phyloP scores from a whole-genome alignment of 1,140 invertebrate species.

The Drosophila kanapiae region DNA sequence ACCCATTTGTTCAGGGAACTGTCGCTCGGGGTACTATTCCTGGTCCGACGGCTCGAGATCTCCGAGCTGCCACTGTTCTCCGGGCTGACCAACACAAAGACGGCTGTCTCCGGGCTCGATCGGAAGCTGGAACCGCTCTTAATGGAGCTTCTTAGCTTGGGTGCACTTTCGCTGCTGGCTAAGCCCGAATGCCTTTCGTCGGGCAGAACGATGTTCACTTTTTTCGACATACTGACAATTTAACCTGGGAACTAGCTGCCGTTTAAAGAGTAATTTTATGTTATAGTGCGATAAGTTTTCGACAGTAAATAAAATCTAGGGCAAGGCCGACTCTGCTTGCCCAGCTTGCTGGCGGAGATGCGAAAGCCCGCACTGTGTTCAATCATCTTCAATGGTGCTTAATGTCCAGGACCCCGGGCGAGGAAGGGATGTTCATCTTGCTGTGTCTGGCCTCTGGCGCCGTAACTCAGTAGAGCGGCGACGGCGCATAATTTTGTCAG shows the following conservation, averaged over 20 bases:
- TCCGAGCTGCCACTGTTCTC: not conserved
- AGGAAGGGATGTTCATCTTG: not conserved
- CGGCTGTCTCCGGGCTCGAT: not conserved
- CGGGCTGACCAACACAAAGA: slow-evolving; percentile 22
- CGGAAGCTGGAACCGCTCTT: not conserved
- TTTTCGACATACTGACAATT: slow-evolving; percentile 56
- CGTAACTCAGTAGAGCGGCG: not conserved
- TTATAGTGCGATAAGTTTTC: not conserved
- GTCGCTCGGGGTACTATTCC: not conserved
- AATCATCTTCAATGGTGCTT: slow-evolving; percentile 58
- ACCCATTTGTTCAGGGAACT: not conserved
- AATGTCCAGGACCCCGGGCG: slow-evolving; percentile 31
- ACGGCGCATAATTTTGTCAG: slow-evolving; percentile 57
- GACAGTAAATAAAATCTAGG: not conserved
- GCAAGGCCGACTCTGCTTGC: not conserved
- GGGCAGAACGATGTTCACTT: slow-evolving; percentile 60
- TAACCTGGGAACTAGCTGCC: slow-evolving; percentile 1
- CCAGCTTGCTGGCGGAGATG: not conserved
- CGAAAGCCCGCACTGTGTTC: slow-evolving; percentile 24
- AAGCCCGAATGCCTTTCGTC: slow-evolving; percentile 4
- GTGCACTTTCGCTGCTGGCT: too few species aligned
- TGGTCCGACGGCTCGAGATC: not conserved
- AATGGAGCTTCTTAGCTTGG: slow-evolving; percentile 2
- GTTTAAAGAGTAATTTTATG: not conserved
- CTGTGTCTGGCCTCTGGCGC: not conserved